Evolutionary conservation across 2,797 vertebrate species (phyloP).

Genomic region (Eulemur coronatus): DNA sequence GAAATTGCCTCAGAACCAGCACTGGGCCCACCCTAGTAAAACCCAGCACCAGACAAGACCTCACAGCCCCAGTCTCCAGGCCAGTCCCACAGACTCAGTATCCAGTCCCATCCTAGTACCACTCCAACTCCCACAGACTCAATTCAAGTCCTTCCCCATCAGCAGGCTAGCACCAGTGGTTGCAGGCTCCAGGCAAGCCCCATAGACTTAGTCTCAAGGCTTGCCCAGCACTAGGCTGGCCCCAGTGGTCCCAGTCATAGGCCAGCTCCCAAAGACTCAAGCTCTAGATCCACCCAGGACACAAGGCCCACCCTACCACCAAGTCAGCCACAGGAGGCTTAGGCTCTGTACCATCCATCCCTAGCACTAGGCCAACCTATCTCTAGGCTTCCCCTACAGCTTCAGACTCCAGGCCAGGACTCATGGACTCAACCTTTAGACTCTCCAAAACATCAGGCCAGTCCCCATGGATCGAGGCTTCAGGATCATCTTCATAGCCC

Average conservation of each 20-base stretch:
- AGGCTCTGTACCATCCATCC: not conserved
- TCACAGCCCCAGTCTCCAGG: not conserved
- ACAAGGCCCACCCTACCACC: not conserved
- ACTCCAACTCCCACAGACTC: not conserved
- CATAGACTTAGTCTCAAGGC: not conserved
- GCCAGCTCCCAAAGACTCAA: not conserved
- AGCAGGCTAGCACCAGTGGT: no score
- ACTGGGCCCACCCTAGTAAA: not conserved
- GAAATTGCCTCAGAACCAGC: not conserved
- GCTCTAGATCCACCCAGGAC: not conserved
- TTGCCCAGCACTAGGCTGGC: not conserved
- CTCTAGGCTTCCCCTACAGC: no score
- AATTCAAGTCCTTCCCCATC: no score
- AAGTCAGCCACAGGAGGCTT: not conserved
- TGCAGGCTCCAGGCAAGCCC: not conserved
- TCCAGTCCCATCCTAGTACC: not conserved
- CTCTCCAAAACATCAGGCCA: no score
- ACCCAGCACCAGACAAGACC: not conserved
- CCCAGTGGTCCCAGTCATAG: not conserved
- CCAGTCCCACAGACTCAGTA: not conserved
- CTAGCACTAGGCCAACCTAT: not conserved
- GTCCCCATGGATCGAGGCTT: not conserved
- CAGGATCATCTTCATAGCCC: not conserved
- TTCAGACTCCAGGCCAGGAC: not conserved
- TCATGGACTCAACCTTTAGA: no score